Evolutionary conservation across 2,888 invertebrate species (phyloP).

Genomic region (Itoplectis maculator): DNA sequence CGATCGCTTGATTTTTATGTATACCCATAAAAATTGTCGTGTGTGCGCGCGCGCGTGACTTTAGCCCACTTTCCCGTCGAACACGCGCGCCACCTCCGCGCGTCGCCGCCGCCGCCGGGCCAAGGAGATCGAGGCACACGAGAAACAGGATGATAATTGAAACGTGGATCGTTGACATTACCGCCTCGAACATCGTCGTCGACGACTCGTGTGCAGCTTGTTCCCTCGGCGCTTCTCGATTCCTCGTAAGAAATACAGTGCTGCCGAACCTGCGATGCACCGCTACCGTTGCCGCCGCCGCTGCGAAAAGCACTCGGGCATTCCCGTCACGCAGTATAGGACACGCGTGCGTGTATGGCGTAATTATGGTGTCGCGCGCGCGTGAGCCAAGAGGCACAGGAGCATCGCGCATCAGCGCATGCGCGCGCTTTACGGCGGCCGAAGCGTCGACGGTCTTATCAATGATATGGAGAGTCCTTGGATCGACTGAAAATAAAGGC

Average conservation of each 20-base stretch:
- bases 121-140: constrained; percentile 56
- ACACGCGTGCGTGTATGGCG: constrained; percentile 80
- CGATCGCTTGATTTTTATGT: constrained; percentile 50
- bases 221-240: constrained; percentile 17
- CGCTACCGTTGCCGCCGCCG: constrained; percentile 30
- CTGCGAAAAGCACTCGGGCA: constrained; percentile 60
- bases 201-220: constrained; percentile 32
- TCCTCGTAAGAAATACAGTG: constrained; percentile 59
- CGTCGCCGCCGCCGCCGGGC: constrained; percentile 1
- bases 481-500: background rate
- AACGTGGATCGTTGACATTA: constrained; percentile 67
- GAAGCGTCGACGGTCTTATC: constrained; percentile 23
- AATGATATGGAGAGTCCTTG: background rate
- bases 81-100: background rate
- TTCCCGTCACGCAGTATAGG: constrained; percentile 80
- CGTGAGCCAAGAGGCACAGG: constrained; percentile 82
- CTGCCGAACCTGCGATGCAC: constrained; percentile 39
- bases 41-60: background rate
- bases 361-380: constrained; percentile 82
- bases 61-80: constrained; percentile 45
- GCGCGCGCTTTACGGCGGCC: constrained; percentile 17
- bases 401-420: constrained; percentile 75
- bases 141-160: constrained; percentile 66
- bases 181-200: constrained; percentile 58
- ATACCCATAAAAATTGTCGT: constrained; percentile 40